A percentile compares a stretch with the other conserved stretches of the same genome.
Conservation (phyloP, 2,113 vertebrate genomes). For the western clawed frog (Xenopus tropicalis) region UCB_Xtro_10.0 CM004450.2:103148001-103148500, state of each 20-base stretch:
- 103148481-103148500: too few relatives aligned
- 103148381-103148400: too few relatives aligned
- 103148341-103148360: too few relatives aligned
- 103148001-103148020: constrained; percentile 3
- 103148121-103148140: constrained; percentile 7
- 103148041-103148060: constrained; percentile 6
- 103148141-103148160: constrained; percentile 7
- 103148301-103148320: constrained; percentile 27
- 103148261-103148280: constrained; percentile 18
- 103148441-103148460: too few relatives aligned
- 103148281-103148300: constrained; percentile 21
- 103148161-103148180: constrained; percentile 15
- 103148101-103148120: neutral
- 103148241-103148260: constrained; percentile 11
- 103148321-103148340: too few relatives aligned
- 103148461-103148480: too few relatives aligned
- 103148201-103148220: constrained; percentile 16
- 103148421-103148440: neutral
- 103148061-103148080: constrained; percentile 1
- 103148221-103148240: neutral
- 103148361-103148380: too few relatives aligned
- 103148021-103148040: constrained; percentile 4
- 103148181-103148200: constrained; percentile 19
- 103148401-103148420: too few relatives aligned
- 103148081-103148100: neutral